Evolutionary conservation across 2,113 vertebrate genomes (phyloP).

Genomic region (Morphnarchus princeps): DNA sequence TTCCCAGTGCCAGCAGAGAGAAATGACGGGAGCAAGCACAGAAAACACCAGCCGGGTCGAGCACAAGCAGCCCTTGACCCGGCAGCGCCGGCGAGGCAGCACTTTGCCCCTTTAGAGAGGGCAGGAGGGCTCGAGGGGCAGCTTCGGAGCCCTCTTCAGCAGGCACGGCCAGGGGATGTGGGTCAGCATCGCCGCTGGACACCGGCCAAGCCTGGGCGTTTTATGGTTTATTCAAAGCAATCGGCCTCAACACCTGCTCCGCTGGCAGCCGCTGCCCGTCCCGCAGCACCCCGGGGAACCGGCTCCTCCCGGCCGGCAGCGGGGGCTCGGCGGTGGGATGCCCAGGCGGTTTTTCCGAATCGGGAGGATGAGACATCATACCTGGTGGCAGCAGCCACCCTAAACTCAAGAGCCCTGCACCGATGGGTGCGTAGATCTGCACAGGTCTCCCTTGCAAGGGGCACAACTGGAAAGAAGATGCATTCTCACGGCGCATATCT

Average conservation of each 20-base stretch:
- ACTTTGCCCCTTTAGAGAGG: neutral
- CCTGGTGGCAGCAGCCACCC: neutral
- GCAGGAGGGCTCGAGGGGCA: neutral
- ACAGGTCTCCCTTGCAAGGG: neutral
- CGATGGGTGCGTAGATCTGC: fast-evolving
- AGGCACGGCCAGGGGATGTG: fast-evolving
- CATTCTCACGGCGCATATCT: fast-evolving
- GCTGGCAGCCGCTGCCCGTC: neutral
- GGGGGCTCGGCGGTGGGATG: fast-evolving
- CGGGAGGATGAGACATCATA: fast-evolving
- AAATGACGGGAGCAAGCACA: neutral
- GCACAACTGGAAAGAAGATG: neutral
- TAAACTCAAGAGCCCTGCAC: neutral
- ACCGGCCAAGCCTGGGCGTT: neutral
- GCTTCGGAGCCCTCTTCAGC: neutral
- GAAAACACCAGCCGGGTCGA: neutral
- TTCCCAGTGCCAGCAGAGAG: neutral
- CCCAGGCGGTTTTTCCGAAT: fast-evolving
- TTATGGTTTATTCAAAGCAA: neutral
- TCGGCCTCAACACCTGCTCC: neutral
- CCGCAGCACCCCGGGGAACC: neutral
- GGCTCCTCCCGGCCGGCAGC: neutral
- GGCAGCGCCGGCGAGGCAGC: fast-evolving
- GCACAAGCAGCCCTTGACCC: neutral
- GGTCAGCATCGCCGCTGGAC: neutral